phyloP scores from a whole-genome alignment of 2,797 vertebrate genomes.

The Vipera ursinii region DNA sequence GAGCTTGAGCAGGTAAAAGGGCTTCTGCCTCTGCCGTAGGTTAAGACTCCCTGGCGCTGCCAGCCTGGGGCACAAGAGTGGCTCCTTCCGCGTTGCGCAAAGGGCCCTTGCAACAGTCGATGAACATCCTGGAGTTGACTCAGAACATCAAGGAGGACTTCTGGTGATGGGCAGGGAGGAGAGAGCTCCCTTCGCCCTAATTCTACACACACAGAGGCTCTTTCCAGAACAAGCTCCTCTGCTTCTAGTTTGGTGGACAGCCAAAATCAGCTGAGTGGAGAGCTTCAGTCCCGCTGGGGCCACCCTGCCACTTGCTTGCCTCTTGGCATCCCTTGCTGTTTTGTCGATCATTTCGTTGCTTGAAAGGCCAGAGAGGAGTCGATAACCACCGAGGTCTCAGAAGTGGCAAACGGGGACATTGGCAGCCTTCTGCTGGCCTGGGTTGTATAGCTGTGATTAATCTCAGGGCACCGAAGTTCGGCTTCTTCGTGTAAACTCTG shows the following conservation, averaged over 20 bases:
- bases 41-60: conserved; percentile 36
- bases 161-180: no score
- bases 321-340: conserved; percentile 11
- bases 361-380: neutral
- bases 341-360: neutral
- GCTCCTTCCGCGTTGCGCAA: conserved; percentile 44
- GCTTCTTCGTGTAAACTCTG: neutral
- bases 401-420: no score
- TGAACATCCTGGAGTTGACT: conserved; percentile 58
- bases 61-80: neutral
- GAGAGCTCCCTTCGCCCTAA: neutral
- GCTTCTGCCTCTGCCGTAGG: conserved; percentile 35
- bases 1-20: conserved; percentile 35
- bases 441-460: neutral
- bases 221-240: neutral
- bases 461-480: fast-evolving
- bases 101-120: neutral
- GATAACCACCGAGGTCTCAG: no score
- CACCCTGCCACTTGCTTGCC: neutral
- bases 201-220: neutral
- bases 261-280: neutral
- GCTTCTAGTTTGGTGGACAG: neutral
- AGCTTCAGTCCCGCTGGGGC: neutral
- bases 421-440: neutral
- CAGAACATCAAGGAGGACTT: neutral